A percentile compares a stretch with the other conserved stretches of the same genome.
These are phyloP conservation scores for Girardia tigrina DNA, from an alignment of 2,888 invertebrate species.

Conservation along the genomic window DNA sequence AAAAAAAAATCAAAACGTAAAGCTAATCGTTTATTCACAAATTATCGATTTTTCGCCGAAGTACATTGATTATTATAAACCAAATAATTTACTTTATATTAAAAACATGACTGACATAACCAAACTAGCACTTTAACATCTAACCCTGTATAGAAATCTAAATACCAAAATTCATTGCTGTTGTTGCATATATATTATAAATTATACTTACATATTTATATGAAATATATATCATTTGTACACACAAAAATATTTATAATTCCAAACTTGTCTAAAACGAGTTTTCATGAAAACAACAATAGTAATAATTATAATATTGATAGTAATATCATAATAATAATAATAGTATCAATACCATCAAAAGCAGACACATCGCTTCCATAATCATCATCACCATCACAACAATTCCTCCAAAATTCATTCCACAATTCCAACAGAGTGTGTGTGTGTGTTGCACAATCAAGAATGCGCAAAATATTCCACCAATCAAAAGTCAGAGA, in stretches of 20 bases:
- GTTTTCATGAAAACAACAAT: too few relatives aligned
- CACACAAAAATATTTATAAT: not conserved
- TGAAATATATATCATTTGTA: conserved; percentile 2
- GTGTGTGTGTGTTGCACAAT: too few relatives aligned
- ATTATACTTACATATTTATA: conserved; percentile 17
- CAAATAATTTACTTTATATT: not conserved
- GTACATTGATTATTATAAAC: not conserved
- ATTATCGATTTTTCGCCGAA: conserved; percentile 21
- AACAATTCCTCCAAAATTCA: too few relatives aligned
- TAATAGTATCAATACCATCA: too few relatives aligned
- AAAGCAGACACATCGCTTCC: too few relatives aligned
- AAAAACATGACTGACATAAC: conserved; percentile 16
- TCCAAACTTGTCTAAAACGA: not conserved
- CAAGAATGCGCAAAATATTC: too few relatives aligned
- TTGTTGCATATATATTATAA: not conserved
- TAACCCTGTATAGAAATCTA: conserved; percentile 3
- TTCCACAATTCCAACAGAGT: too few relatives aligned
- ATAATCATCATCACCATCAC: too few relatives aligned
- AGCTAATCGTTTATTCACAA: conserved; percentile 23
- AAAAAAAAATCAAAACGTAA: not conserved
- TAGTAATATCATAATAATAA: too few relatives aligned
- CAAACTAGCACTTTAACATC: conserved; percentile 23
- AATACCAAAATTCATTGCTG: not conserved
- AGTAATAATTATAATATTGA: too few relatives aligned
- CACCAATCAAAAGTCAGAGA: too few relatives aligned